Evolutionary conservation across 2,113 vertebrate genomes (phyloP).

Genomic region (Passerina amoena): DNA sequence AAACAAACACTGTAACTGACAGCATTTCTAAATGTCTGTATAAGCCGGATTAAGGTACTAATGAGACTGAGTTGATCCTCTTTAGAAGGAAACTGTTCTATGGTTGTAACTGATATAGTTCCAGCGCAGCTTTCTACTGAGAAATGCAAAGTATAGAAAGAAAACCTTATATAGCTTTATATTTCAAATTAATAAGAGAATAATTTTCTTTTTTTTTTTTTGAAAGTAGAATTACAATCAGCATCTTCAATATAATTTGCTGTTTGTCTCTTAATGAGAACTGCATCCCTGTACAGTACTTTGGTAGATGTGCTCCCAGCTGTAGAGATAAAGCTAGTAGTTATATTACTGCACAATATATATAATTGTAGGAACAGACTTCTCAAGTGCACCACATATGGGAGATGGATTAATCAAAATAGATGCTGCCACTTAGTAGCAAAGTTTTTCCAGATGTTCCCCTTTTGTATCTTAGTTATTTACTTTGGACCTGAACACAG

Average conservation of each 20-base stretch:
- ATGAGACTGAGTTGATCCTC: neutral
- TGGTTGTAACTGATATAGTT: neutral
- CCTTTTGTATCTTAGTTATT: neutral
- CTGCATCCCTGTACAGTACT: neutral
- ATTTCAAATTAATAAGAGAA: neutral
- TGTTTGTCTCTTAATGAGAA: neutral
- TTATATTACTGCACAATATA: neutral
- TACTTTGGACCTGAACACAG: neutral
- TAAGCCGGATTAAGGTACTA: neutral
- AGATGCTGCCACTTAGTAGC: neutral
- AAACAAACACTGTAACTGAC: neutral
- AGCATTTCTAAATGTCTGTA: neutral
- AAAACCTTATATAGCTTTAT: neutral
- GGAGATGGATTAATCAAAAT: neutral
- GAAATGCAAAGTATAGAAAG: neutral
- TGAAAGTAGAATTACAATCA: neutral
- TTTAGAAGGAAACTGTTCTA: neutral
- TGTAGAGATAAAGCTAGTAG: neutral
- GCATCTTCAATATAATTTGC: neutral
- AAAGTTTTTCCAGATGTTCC: neutral
- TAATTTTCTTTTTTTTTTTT: neutral
- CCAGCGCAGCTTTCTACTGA: neutral
- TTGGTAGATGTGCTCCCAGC: neutral
- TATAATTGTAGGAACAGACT: neutral
- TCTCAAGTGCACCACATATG: neutral